Evolutionary conservation across 2,888 invertebrate genomes (phyloP).

Genomic region (Rhagium mordax): DNA sequence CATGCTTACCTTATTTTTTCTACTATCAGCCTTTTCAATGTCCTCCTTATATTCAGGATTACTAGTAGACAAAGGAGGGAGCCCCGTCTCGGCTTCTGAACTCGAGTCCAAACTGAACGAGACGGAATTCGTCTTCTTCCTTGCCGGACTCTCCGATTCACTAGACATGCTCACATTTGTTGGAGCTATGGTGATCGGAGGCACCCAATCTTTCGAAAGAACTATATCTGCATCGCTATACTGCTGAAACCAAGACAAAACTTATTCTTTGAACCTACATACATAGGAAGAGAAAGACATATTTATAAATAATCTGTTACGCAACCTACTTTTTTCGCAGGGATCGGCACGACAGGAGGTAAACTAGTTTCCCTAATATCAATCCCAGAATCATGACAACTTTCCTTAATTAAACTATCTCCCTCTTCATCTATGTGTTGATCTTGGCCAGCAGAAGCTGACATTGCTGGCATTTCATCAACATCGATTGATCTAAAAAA

Average conservation of each 20-base stretch:
- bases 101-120: constrained; percentile 81
- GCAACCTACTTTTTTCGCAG: constrained; percentile 75
- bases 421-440: constrained; percentile 72
- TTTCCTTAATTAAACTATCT: constrained; percentile 82
- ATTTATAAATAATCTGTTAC: too few species aligned
- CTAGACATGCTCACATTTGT: constrained; percentile 75
- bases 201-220: constrained; percentile 89
- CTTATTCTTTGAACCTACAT: background rate
- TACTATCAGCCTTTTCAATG: constrained; percentile 74
- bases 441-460: constrained; percentile 60
- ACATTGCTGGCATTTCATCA: constrained; percentile 65
- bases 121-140: constrained; percentile 82
- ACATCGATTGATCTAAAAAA: constrained; percentile 66
- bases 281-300: background rate
- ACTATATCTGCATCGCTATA: constrained; percentile 93
- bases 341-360: constrained; percentile 61
- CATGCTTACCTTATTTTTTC: constrained; percentile 79
- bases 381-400: constrained; percentile 92
- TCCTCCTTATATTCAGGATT: constrained; percentile 72
- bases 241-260: constrained; percentile 69
- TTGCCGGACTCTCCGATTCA: constrained; percentile 71
- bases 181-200: constrained; percentile 86
- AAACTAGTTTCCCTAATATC: constrained; percentile 84
- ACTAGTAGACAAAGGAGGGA: constrained; percentile 59
- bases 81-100: constrained; percentile 70